Percentiles rank a stretch among this genome's conserved stretches.
phyloP scores from a whole-genome alignment of 2,113 vertebrate genomes.

The zebrafish (Danio rerio) region DNA sequence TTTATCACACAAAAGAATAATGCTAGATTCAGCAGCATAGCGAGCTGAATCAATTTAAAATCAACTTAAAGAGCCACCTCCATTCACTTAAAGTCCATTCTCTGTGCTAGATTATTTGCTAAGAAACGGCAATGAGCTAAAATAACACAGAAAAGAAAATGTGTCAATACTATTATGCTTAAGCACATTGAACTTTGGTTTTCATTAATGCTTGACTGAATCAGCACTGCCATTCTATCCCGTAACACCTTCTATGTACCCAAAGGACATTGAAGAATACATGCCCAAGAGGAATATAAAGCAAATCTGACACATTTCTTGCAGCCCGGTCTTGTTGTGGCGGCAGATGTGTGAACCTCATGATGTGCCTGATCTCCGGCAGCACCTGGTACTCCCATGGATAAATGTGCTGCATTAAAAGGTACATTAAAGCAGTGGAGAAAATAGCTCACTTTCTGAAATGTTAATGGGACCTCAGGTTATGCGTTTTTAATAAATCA shows the following conservation, averaged over 20 bases:
- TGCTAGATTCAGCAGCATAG: not conserved
- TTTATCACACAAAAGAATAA: conserved; percentile 10
- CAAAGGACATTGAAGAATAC: conserved; percentile 8
- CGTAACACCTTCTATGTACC: not conserved
- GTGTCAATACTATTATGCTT: conserved; percentile 14
- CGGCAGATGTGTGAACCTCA: conserved; percentile 34
- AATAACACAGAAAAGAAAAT: not conserved
- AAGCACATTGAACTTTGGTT: not conserved
- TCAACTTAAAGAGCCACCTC: not conserved
- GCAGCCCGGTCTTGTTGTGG: not conserved
- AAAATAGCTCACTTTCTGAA: conserved; percentile 61
- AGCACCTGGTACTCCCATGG: conserved; percentile 26
- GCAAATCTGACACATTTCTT: not conserved
- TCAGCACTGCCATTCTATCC: not conserved
- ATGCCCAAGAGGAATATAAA: not conserved
- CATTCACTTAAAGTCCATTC: conserved; percentile 37
- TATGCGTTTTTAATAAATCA: conserved; percentile 61
- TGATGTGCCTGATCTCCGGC: conserved; percentile 11
- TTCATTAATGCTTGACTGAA: conserved; percentile 17
- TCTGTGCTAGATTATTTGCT: conserved; percentile 25
- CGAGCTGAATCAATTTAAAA: not conserved
- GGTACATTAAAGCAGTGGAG: conserved; percentile 47
- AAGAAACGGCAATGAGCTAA: conserved; percentile 16
- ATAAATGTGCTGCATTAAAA: conserved; percentile 52
- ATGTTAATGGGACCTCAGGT: conserved; percentile 60